Evolutionary conservation across 1,140 invertebrate genomes (phyloP), one percentile per base, ranked within the genome.

Genomic region (Lanistes nyassanus): DNA sequence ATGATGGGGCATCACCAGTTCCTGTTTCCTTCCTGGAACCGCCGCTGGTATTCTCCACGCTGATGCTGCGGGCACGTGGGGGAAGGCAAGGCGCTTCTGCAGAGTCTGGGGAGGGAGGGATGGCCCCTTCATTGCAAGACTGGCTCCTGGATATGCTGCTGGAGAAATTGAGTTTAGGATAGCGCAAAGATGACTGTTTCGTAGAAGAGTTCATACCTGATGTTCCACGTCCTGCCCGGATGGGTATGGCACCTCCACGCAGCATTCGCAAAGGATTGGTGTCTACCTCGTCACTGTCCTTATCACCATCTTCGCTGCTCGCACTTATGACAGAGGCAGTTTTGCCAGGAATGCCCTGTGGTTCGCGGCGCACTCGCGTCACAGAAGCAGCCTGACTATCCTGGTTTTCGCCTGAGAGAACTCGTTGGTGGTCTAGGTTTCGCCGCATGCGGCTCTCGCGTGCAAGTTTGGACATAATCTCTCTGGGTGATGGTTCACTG

Each of bases 221-320:
- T 76, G 83, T 82, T 60, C 80, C 84, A 58, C 84, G 75, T 34
- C 84, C 80, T 56, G 84, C 81, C 11, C 85, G 81, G n/a, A 85
- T 77, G 11, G 81, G 84, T 56, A 87, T 85, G 62, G 85, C 84
- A 39, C 84, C 84, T 55, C 85, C 85, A 53, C 94, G 89, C 36
- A 95, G 88, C 91, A 95, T 93, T 67, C 94, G 87, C 69, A 95
- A 88, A 3, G 94, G 94, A 89, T 95, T 95, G 29, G 89, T 88
- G 73, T 92, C 91, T 19, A 90, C 89, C 39, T 87, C 84, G 13
- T 87, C 85, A 51, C 84, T 81, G 51, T 80, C 84, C 53, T 73
- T 77, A 29, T 73, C 73, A 42, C 56, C 71, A 16, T 65, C 76
- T 23, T 78, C 76, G 21, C 47, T 64, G 9, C 71, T 64, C 1